phyloP scores from a whole-genome alignment of 2,888 invertebrate species.

The Punctoribates punctum region DNA sequence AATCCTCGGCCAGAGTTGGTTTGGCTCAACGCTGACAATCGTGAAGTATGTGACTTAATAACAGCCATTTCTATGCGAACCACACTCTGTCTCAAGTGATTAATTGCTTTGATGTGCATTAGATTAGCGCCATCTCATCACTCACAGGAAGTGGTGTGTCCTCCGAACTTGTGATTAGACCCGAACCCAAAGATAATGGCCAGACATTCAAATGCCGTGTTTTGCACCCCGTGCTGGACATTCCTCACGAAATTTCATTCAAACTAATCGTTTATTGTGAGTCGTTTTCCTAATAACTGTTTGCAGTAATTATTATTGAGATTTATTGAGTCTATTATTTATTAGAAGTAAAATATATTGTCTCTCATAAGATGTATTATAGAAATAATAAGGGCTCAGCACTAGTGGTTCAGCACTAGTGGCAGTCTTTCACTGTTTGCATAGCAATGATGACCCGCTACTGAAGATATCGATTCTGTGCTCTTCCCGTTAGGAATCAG shows the following conservation, averaged over 20 bases:
- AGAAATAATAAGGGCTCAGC: neutral
- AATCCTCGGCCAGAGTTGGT: constrained; percentile 47
- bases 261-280: constrained; percentile 44
- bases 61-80: constrained; percentile 3
- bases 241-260: constrained; percentile 41
- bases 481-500: neutral
- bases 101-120: constrained; percentile 21
- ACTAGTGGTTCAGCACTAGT: neutral
- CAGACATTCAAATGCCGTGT: constrained; percentile 42
- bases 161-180: constrained; percentile 45
- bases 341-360: neutral
- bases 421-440: neutral
- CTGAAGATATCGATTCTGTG: constrained; percentile 27
- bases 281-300: constrained; percentile 10
- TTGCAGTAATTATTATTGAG: neutral
- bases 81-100: constrained; percentile 33
- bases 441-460: constrained; percentile 5
- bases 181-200: constrained; percentile 44
- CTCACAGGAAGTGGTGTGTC: constrained; percentile 45
- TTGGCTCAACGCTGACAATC: constrained; percentile 45
- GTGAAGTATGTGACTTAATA: constrained; percentile 45
- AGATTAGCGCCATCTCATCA: constrained; percentile 46
- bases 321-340: constrained; percentile 9
- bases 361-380: neutral
- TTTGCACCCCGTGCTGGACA: constrained; percentile 37